Conservation (phyloP, 1,140 invertebrate species). For the Papilio glaucus region DNA sequence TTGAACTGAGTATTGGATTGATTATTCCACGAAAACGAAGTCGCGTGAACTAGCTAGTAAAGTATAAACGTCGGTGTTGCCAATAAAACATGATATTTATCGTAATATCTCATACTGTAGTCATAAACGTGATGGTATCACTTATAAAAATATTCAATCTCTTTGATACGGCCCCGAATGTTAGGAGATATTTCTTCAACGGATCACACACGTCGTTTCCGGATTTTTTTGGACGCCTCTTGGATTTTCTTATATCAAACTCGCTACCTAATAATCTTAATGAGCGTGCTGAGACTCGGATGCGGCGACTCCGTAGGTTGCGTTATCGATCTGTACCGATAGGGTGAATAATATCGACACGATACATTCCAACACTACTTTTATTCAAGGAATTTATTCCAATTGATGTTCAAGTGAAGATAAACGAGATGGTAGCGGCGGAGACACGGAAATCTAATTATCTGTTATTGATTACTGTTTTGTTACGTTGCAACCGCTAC, state of each 20-base stretch:
- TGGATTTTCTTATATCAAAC: slow-evolving; percentile 23
- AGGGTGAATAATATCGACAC: slow-evolving; percentile 29
- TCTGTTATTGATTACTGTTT: background rate
- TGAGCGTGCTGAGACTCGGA: slow-evolving; percentile 12
- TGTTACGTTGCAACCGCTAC: too few relatives aligned
- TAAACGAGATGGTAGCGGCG: background rate
- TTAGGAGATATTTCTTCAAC: slow-evolving; percentile 39
- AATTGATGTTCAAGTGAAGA: background rate
- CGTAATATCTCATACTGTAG: slow-evolving; percentile 53
- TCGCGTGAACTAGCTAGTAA: background rate
- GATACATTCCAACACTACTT: slow-evolving; percentile 16
- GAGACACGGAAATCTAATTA: slow-evolving; percentile 1
- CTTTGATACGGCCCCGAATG: slow-evolving; percentile 46
- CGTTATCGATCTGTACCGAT: slow-evolving; percentile 26
- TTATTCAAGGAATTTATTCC: slow-evolving; percentile 5
- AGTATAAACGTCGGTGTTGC: slow-evolving; percentile 40
- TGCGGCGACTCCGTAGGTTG: background rate
- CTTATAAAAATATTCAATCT: slow-evolving; percentile 50
- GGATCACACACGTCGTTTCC: slow-evolving; percentile 70
- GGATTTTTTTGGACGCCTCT: slow-evolving; percentile 45
- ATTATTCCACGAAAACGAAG: background rate
- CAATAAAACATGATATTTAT: slow-evolving; percentile 67
- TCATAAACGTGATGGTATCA: slow-evolving; percentile 63
- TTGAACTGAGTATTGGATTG: too few relatives aligned
- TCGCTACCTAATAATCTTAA: slow-evolving; percentile 38